Conservation (phyloP, 2,888 invertebrate genomes). For the Diaphora mendica region DNA sequence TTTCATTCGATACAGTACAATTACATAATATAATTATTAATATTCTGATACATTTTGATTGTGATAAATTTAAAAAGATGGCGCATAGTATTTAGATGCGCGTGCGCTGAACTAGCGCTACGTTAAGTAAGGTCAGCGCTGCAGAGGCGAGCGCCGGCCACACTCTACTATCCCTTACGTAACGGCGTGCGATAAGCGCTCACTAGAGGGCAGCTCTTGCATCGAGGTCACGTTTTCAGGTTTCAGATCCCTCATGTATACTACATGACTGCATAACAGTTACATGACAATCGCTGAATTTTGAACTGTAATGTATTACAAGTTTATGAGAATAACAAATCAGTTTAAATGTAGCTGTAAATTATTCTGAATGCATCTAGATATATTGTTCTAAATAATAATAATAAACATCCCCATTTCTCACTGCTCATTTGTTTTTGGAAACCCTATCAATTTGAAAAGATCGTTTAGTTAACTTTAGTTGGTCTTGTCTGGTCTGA, state of each 20-base stretch:
- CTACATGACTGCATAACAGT: constrained; percentile 19
- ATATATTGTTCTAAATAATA: background rate
- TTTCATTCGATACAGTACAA: constrained; percentile 51
- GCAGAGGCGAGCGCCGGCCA: constrained; percentile 45
- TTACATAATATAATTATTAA: constrained; percentile 13
- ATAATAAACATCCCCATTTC: too few species aligned
- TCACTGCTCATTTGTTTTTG: too few species aligned
- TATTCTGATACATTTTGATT: background rate
- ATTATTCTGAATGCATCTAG: background rate
- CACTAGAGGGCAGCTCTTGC: constrained; percentile 49
- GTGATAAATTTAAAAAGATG: constrained; percentile 40
- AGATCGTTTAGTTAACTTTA: too few species aligned
- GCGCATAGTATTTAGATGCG: constrained; percentile 42
- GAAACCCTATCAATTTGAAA: too few species aligned
- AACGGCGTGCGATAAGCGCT: constrained; percentile 48
- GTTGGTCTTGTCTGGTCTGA: too few species aligned
- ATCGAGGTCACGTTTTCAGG: constrained; percentile 36
- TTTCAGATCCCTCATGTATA: constrained; percentile 16
- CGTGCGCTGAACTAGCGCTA: constrained; percentile 62
- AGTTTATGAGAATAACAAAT: constrained; percentile 8
- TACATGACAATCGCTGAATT: constrained; percentile 22
- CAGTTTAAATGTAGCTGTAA: background rate
- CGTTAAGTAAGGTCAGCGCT: constrained; percentile 78
- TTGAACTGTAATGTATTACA: background rate
- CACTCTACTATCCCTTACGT: constrained; percentile 60